These are phyloP conservation scores for Acanthosoma haemorrhoidale DNA, from an alignment of 2,888 invertebrate genomes.

Conservation along the genomic window DNA sequence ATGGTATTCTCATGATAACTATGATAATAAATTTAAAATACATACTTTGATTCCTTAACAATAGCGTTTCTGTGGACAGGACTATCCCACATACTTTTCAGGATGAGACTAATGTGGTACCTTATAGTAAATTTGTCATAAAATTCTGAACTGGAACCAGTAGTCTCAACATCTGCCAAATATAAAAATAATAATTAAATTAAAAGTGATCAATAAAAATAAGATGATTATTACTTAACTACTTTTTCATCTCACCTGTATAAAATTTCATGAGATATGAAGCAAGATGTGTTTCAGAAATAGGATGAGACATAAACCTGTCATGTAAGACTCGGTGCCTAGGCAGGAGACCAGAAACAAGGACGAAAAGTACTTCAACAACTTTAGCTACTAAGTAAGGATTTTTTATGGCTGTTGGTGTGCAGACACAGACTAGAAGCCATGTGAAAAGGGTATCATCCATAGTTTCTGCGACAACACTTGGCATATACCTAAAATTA, in stretches of 20 bases:
- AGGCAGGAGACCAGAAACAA: constrained; percentile 51
- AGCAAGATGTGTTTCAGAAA: constrained; percentile 75
- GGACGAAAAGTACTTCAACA: constrained; percentile 64
- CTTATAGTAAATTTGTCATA: constrained; percentile 99
- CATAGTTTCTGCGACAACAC: constrained; percentile 67
- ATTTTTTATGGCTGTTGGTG: constrained; percentile 86
- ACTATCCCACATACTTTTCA: constrained; percentile 93
- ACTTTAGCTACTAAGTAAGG: constrained; percentile 96
- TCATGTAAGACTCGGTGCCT: constrained; percentile 56
- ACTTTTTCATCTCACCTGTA: constrained; percentile 60
- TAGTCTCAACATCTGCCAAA: constrained; percentile 79
- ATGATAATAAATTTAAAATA: too few relatives aligned
- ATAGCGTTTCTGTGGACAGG: constrained; percentile 80
- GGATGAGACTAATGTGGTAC: constrained; percentile 94
- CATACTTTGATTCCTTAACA: constrained; percentile 74
- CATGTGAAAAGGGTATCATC: constrained; percentile 81
- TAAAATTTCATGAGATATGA: constrained; percentile 96
- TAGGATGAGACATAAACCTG: constrained; percentile 80
- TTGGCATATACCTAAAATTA: constrained; percentile 66
- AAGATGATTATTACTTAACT: not conserved
- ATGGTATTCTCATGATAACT: too few relatives aligned
- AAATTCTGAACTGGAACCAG: constrained; percentile 96
- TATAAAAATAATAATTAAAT: not conserved
- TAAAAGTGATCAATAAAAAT: not conserved
- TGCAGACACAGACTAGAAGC: constrained; percentile 83